phyloP scores from a whole-genome alignment of 2,113 vertebrate species.

The Budorcas taxicolor region DNA sequence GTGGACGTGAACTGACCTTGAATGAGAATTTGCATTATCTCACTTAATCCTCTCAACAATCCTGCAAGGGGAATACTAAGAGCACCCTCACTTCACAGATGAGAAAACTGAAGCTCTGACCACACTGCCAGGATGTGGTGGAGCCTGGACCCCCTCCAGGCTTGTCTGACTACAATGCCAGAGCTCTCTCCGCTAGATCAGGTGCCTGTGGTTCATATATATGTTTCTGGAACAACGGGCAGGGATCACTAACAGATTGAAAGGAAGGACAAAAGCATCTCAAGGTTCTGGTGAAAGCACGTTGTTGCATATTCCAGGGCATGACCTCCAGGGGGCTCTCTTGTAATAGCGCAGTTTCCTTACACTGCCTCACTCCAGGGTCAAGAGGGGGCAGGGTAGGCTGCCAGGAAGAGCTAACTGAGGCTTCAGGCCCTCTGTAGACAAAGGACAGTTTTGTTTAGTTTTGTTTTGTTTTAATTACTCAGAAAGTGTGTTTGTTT shows the following conservation, averaged over 20 bases:
- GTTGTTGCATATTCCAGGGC: too few species aligned
- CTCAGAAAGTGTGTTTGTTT: neutral
- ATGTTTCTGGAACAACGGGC: neutral
- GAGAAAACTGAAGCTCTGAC: neutral
- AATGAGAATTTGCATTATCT: neutral
- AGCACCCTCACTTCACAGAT: neutral
- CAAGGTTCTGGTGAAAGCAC: neutral
- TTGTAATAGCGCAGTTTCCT: rapidly evolving
- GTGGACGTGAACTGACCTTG: neutral
- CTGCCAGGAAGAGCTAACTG: neutral
- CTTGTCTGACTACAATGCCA: neutral
- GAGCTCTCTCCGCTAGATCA: neutral
- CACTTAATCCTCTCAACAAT: neutral
- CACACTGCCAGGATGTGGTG: too few species aligned
- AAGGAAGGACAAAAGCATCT: neutral
- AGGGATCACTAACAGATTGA: neutral
- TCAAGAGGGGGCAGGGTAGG: rapidly evolving
- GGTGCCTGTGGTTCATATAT: rapidly evolving
- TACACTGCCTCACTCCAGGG: too few species aligned
- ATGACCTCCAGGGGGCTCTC: neutral
- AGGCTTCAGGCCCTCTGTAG: neutral
- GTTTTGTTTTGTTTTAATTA: neutral
- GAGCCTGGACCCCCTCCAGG: neutral
- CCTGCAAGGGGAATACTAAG: neutral
- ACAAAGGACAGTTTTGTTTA: neutral